A percentile compares a stretch with the other conserved stretches of the same genome.
Evolutionary conservation across 1,140 invertebrate species (phyloP).

Genomic region (Antheraea mylitta): DNA sequence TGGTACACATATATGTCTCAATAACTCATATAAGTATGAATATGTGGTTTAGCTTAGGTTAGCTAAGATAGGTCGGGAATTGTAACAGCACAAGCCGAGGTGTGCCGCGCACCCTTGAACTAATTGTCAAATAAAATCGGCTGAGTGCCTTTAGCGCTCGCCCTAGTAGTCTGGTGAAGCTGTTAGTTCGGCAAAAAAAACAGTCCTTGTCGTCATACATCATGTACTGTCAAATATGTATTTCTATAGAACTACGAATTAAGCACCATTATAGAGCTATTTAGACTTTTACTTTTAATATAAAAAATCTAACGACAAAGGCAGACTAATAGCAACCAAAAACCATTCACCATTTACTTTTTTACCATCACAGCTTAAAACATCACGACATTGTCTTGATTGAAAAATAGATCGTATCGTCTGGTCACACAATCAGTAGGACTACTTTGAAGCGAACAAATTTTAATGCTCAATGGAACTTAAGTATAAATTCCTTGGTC

Average conservation of each 20-base stretch:
- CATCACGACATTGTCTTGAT: slow-evolving; percentile 71
- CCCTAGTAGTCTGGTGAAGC: no score
- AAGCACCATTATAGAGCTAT: neutral
- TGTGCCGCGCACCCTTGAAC: no score
- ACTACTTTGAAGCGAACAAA: neutral
- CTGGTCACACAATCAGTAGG: slow-evolving; percentile 27
- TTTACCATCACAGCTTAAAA: slow-evolving; percentile 67
- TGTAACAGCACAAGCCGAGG: no score
- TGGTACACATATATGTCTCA: no score
- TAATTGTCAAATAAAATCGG: no score
- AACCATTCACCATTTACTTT: slow-evolving; percentile 68
- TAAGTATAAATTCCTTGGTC: no score
- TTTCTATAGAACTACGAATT: neutral
- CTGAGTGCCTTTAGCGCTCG: no score
- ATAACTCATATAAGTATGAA: no score
- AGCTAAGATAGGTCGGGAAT: no score
- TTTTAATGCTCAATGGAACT: neutral
- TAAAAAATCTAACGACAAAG: slow-evolving; percentile 47
- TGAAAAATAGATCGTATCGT: slow-evolving; percentile 69
- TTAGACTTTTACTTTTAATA: slow-evolving; percentile 19
- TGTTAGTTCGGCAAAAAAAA: no score
- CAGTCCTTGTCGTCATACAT: no score
- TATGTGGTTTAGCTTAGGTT: no score
- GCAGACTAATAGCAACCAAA: slow-evolving; percentile 62
- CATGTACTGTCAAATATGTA: neutral